Evolutionary conservation across 2,888 invertebrate species (phyloP).

Genomic region (Drosophila algonquin): DNA sequence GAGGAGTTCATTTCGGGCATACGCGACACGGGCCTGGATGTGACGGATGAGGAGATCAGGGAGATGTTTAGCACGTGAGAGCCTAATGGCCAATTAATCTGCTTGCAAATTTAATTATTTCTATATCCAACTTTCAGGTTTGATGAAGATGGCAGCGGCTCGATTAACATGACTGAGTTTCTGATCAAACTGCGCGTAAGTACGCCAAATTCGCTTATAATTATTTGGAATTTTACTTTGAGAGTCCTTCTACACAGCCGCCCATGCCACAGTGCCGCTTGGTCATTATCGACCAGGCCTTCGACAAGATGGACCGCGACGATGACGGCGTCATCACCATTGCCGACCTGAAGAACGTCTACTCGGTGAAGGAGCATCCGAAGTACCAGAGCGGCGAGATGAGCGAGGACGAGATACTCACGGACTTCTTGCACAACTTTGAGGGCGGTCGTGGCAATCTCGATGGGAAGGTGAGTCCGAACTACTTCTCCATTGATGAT

Average conservation of each 20-base stretch:
- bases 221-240: neutral
- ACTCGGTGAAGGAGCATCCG: slow-evolving; percentile 92
- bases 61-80: slow-evolving; percentile 82
- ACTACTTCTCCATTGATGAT: rapidly evolving
- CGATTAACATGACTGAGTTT: slow-evolving; percentile 95
- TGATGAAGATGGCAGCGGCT: slow-evolving; percentile 93
- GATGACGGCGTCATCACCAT: slow-evolving; percentile 92
- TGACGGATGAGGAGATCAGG: slow-evolving; percentile 85
- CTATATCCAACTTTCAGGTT: slow-evolving; percentile 84
- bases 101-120: neutral
- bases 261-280: slow-evolving; percentile 91
- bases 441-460: slow-evolving; percentile 87
- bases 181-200: slow-evolving; percentile 91
- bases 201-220: slow-evolving; percentile 32
- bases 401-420: slow-evolving; percentile 92
- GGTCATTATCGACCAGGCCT: slow-evolving; percentile 92
- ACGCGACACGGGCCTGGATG: slow-evolving; percentile 90
- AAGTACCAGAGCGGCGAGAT: slow-evolving; percentile 94
- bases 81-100: neutral
- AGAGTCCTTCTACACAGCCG: slow-evolving; percentile 86
- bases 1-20: slow-evolving; percentile 94
- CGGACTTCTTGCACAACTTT: slow-evolving; percentile 93
- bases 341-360: slow-evolving; percentile 91
- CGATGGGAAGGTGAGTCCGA: slow-evolving; percentile 89
- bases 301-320: slow-evolving; percentile 93